A percentile compares a stretch with the other conserved stretches of the same genome.
Conservation (phyloP, 1,140 invertebrate genomes). For the Apis laboriosa region DNA sequence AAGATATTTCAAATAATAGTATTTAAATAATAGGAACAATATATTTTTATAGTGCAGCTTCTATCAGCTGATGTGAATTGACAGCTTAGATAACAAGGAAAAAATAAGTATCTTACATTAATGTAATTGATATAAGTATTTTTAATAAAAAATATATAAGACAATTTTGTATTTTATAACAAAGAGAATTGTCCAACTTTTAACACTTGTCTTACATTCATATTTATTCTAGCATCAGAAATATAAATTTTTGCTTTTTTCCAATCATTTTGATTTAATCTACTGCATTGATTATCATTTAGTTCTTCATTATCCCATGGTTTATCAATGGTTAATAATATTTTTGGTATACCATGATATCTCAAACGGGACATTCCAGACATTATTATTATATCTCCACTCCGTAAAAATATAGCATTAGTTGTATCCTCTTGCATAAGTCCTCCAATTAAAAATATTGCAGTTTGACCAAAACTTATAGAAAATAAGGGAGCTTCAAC, state of each 20-base stretch:
- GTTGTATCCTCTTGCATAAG: slow-evolving; percentile 84
- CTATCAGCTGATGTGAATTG: slow-evolving; percentile 10
- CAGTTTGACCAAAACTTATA: slow-evolving; percentile 93
- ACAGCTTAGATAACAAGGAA: not conserved
- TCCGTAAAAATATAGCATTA: slow-evolving; percentile 86
- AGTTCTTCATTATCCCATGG: slow-evolving; percentile 79
- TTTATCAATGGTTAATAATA: slow-evolving; percentile 80
- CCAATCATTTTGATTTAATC: slow-evolving; percentile 78
- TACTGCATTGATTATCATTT: slow-evolving; percentile 48
- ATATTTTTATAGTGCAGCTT: slow-evolving; percentile 11
- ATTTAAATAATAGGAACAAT: slow-evolving; percentile 3
- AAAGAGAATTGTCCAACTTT: slow-evolving; percentile 74
- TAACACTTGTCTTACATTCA: slow-evolving; percentile 89
- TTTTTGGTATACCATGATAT: slow-evolving; percentile 92
- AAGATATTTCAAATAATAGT: not conserved
- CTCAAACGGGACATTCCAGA: slow-evolving; percentile 87
- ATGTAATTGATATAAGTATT: slow-evolving; percentile 48
- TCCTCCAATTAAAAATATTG: slow-evolving; percentile 92
- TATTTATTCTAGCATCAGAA: slow-evolving; percentile 86
- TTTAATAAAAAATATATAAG: slow-evolving; percentile 51
- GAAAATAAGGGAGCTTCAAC: slow-evolving; percentile 93
- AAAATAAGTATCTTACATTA: not conserved
- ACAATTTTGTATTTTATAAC: slow-evolving; percentile 52
- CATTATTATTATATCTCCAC: slow-evolving; percentile 93
- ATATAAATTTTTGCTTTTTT: slow-evolving; percentile 82